These are phyloP conservation scores for Yasuhikotakia modesta DNA, from an alignment of 2,797 vertebrate genomes.

Conservation along the genomic window DNA sequence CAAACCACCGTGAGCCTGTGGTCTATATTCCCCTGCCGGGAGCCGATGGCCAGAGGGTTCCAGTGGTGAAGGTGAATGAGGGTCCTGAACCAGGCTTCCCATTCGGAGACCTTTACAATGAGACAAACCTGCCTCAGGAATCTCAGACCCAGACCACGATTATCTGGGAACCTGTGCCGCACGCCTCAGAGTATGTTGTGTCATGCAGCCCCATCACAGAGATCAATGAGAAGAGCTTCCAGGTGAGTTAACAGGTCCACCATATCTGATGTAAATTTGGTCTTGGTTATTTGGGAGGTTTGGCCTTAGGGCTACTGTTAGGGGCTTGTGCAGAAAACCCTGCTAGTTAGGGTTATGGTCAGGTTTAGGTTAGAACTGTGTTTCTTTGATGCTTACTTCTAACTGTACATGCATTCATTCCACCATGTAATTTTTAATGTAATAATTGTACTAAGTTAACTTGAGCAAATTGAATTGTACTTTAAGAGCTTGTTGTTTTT, in stretches of 20 bases:
- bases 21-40: slow-evolving; percentile 78
- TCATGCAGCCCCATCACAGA: slow-evolving; percentile 87
- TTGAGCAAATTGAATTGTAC: too few relatives aligned
- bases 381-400: too few relatives aligned
- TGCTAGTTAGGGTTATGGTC: too few relatives aligned
- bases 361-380: too few relatives aligned
- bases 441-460: too few relatives aligned
- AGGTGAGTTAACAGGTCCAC: slow-evolving; percentile 77
- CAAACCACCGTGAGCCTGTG: slow-evolving; percentile 72
- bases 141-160: slow-evolving; percentile 92
- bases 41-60: slow-evolving; percentile 79
- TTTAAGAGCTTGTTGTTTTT: too few relatives aligned
- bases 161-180: slow-evolving; percentile 88
- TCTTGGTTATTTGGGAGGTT: not conserved
- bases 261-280: not conserved
- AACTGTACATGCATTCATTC: too few relatives aligned
- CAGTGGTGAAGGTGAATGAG: slow-evolving; percentile 75
- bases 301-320: too few relatives aligned
- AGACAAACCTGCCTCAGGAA: slow-evolving; percentile 85
- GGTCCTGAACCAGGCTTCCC: slow-evolving; percentile 70
- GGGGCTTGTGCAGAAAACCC: too few relatives aligned
- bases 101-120: slow-evolving; percentile 80
- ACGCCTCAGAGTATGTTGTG: slow-evolving; percentile 90
- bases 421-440: too few relatives aligned
- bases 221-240: slow-evolving; percentile 81